Evolutionary conservation across 1,140 invertebrate species (phyloP).

Genomic region (Eumeta japonica): DNA sequence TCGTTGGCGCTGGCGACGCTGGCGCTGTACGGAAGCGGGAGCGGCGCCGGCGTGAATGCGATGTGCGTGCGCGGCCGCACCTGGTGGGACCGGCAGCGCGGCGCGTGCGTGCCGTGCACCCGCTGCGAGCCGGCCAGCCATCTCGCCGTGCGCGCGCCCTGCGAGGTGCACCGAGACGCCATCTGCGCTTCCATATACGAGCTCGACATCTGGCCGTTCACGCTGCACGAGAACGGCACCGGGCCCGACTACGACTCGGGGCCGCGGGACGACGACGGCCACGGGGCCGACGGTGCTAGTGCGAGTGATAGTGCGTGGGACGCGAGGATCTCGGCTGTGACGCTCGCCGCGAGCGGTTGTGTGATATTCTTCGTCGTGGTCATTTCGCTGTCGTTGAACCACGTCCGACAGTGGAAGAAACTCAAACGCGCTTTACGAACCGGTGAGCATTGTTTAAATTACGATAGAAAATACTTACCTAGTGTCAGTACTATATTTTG

Average conservation of each 20-base stretch:
- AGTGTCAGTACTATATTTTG: too few relatives aligned
- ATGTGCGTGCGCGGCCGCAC: constrained; percentile 55
- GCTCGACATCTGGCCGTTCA: constrained; percentile 59
- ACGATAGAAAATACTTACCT: too few relatives aligned
- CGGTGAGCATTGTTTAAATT: too few relatives aligned
- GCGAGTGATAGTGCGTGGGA: constrained; percentile 51
- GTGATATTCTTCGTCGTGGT: constrained; percentile 63
- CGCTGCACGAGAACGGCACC: constrained; percentile 30
- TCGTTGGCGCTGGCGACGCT: constrained; percentile 39
- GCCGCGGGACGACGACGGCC: constrained; percentile 28
- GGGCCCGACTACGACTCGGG: constrained; percentile 41
- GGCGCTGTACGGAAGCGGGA: constrained; percentile 37
- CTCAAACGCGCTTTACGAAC: constrained; percentile 61
- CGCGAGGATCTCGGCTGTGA: constrained; percentile 57
- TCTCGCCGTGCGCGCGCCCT: constrained; percentile 62
- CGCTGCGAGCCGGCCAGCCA: constrained; percentile 57
- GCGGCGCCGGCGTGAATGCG: constrained; percentile 28
- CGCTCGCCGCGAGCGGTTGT: constrained; percentile 60
- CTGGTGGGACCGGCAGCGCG: constrained; percentile 60
- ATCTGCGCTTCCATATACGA: constrained; percentile 63
- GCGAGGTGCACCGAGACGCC: constrained; percentile 64
- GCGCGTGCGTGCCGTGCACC: constrained; percentile 63
- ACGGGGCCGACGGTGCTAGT: constrained; percentile 42
- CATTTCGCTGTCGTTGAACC: constrained; percentile 57
- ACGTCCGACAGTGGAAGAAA: constrained; percentile 61